phyloP scores from a whole-genome alignment of 2,113 vertebrate genomes.

The Larimichthys polyactis region DNA sequence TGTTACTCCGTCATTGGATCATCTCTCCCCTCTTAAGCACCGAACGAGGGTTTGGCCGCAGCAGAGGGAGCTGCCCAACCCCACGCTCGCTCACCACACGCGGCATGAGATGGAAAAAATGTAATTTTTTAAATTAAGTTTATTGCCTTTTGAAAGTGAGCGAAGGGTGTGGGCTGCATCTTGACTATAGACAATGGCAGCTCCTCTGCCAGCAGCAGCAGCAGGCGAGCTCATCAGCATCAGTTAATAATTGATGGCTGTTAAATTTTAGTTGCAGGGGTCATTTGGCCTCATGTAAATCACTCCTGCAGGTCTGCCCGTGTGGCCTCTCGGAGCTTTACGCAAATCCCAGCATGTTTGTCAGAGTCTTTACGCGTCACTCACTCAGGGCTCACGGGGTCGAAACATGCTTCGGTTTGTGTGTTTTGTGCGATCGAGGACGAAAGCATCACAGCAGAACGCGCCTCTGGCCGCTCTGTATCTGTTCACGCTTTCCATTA shows the following conservation, averaged over 20 bases:
- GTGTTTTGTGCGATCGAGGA: not conserved
- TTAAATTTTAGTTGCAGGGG: slow-evolving; percentile 48
- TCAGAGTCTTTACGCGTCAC: not conserved
- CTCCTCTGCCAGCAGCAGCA: slow-evolving; percentile 2
- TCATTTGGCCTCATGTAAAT: slow-evolving; percentile 54
- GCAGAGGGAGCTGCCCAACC: not conserved
- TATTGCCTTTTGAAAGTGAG: not conserved
- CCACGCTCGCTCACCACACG: not conserved
- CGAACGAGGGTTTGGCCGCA: not conserved
- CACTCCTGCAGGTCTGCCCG: slow-evolving; percentile 16
- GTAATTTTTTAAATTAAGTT: not conserved
- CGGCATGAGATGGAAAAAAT: not conserved
- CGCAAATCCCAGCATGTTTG: slow-evolving; percentile 12
- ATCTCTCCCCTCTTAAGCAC: not conserved
- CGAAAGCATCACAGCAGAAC: not conserved
- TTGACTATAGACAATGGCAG: slow-evolving; percentile 24
- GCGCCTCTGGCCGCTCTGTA: not conserved
- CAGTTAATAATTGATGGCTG: slow-evolving; percentile 60
- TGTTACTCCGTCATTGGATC: not conserved
- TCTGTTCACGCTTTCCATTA: not conserved
- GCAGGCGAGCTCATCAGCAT: slow-evolving; percentile 12
- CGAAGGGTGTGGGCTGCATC: slow-evolving; percentile 12
- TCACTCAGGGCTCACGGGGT: not conserved
- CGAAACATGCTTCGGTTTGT: no score
- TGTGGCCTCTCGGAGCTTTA: not conserved